Evolutionary conservation across 2,888 invertebrate species (phyloP).

Genomic region (Eudemis profundana): DNA sequence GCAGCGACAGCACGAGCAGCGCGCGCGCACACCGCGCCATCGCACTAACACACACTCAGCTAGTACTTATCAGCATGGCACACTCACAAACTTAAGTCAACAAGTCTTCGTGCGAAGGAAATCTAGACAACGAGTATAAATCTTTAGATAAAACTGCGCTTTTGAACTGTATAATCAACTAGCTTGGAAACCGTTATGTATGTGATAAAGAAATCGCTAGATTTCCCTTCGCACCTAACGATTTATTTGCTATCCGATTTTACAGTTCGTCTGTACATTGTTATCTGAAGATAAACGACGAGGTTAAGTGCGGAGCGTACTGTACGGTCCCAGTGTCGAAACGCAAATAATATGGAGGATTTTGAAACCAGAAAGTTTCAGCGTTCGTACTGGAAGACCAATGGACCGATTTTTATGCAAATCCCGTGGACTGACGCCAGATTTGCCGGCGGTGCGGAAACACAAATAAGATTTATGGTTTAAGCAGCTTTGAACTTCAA

Average conservation of each 20-base stretch:
- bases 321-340: not conserved
- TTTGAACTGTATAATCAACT: not conserved
- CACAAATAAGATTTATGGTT: conserved; percentile 32
- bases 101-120: not conserved
- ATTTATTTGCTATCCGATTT: conserved; percentile 40
- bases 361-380: conserved; percentile 6
- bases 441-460: conserved; percentile 26
- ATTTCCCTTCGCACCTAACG: conserved; percentile 45
- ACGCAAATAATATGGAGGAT: not conserved
- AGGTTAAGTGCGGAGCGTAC: not conserved
- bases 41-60: conserved; percentile 78
- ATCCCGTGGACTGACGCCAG: conserved; percentile 6
- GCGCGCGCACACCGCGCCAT: conserved; percentile 75
- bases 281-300: conserved; percentile 5
- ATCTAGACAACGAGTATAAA: not conserved
- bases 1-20: conserved; percentile 63
- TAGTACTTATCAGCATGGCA: conserved; percentile 84
- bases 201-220: not conserved
- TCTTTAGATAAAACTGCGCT: not conserved
- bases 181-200: not conserved
- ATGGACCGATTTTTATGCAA: conserved; percentile 25
- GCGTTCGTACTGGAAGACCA: not conserved
- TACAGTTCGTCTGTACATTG: conserved; percentile 6
- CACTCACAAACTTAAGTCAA: conserved; percentile 59
- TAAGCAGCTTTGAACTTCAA: conserved; percentile 3